phyloP scores from a whole-genome alignment of 2,797 vertebrate species.

The Spizella passerina region DNA sequence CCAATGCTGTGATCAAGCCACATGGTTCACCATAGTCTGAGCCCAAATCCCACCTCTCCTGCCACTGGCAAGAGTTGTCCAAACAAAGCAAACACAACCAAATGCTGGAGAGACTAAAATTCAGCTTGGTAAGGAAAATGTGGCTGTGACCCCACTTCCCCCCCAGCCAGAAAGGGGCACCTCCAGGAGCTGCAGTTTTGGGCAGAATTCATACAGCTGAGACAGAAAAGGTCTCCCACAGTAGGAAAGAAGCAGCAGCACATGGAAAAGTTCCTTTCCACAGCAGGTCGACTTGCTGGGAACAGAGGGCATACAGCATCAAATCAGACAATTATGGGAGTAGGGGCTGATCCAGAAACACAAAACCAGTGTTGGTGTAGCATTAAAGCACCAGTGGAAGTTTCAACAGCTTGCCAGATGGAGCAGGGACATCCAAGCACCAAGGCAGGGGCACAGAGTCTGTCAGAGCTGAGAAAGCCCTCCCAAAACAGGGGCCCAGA shows the following conservation, averaged over 20 bases:
- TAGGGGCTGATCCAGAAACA: neutral
- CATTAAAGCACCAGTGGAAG: neutral
- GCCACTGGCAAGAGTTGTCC: neutral
- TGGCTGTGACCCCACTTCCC: neutral
- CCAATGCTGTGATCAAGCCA: neutral
- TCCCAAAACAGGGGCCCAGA: neutral
- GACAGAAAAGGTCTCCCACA: neutral
- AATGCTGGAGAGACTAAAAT: neutral
- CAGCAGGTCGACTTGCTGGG: neutral
- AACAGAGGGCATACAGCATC: neutral
- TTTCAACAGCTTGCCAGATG: neutral
- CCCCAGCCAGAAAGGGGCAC: neutral
- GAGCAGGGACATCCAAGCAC: neutral
- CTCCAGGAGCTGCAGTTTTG: neutral
- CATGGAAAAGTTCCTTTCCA: neutral
- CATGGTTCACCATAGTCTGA: accelerated
- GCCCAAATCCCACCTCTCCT: neutral
- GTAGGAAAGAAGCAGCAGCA: neutral
- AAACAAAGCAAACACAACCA: neutral
- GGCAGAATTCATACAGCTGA: neutral
- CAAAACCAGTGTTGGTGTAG: neutral
- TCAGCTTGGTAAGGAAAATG: neutral
- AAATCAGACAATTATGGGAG: neutral
- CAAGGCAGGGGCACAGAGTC: accelerated
- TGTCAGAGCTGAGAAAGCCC: neutral